Evolutionary conservation across 2,888 invertebrate species (phyloP).

Genomic region (Dexiosoma caninum): DNA sequence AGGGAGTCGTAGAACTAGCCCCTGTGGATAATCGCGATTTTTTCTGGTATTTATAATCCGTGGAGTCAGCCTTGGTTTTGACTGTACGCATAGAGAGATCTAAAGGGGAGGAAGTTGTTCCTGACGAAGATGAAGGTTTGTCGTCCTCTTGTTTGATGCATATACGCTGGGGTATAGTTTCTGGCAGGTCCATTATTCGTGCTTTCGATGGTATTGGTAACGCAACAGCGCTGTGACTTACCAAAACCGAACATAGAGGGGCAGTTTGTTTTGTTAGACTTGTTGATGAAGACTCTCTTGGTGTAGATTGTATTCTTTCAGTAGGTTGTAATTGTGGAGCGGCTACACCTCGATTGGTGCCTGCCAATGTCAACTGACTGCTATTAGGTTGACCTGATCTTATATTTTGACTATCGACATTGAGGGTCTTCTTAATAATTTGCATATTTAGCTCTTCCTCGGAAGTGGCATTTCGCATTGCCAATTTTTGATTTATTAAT

Average conservation of each 20-base stretch:
- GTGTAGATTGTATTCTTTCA: slow-evolving; percentile 5
- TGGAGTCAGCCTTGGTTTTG: slow-evolving; percentile 92
- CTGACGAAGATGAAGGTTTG: slow-evolving; percentile 42
- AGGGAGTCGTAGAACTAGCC: slow-evolving; percentile 39
- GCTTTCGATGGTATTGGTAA: slow-evolving; percentile 28
- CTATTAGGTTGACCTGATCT: slow-evolving; percentile 19
- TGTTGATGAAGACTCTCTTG: slow-evolving; percentile 8
- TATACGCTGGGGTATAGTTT: slow-evolving; percentile 42
- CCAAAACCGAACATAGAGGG: slow-evolving; percentile 11
- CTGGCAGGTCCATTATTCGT: slow-evolving; percentile 37
- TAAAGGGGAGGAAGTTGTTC: slow-evolving; percentile 81
- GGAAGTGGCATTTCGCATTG: slow-evolving; percentile 73
- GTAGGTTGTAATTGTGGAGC: slow-evolving; percentile 18
- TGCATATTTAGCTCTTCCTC: slow-evolving; percentile 76
- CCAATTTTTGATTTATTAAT: slow-evolving; percentile 73
- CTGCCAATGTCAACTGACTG: background rate
- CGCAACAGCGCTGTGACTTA: slow-evolving; percentile 9
- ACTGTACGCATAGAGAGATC: slow-evolving; percentile 94
- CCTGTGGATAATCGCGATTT: slow-evolving; percentile 37
- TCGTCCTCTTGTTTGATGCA: slow-evolving; percentile 45
- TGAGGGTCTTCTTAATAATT: slow-evolving; percentile 76
- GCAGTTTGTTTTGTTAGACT: slow-evolving; percentile 1
- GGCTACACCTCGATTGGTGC: slow-evolving; percentile 7
- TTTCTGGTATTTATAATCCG: slow-evolving; percentile 79
- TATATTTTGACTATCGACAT: slow-evolving; percentile 68